These are phyloP conservation scores for Pungitius pungitius DNA, from an alignment of 2,113 vertebrate genomes.

Conservation along the genomic window DNA sequence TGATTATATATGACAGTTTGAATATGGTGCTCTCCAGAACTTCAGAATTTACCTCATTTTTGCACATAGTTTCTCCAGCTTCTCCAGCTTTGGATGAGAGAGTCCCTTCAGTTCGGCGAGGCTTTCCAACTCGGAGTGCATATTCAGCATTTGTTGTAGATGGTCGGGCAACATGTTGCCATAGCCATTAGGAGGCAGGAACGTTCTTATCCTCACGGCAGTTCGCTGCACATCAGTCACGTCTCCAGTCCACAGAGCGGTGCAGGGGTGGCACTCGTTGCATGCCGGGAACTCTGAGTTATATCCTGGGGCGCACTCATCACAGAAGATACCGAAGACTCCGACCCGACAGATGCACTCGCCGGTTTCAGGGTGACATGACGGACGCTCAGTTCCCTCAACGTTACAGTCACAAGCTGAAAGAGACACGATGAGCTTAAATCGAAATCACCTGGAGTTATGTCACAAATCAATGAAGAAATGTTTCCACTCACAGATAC, in stretches of 20 bases:
- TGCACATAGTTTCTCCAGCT: conserved; percentile 75
- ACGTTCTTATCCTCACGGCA: conserved; percentile 67
- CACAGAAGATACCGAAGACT: conserved; percentile 79
- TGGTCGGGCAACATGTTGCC: not conserved
- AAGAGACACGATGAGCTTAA: not conserved
- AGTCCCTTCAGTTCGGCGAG: conserved; percentile 65
- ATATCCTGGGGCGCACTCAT: conserved; percentile 77
- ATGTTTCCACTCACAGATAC: conserved; percentile 76
- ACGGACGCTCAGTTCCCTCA: conserved; percentile 79
- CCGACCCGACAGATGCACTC: conserved; percentile 81
- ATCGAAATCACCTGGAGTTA: not conserved
- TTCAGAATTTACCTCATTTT: conserved; percentile 74
- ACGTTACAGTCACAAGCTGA: conserved; percentile 85
- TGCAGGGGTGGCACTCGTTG: conserved; percentile 83
- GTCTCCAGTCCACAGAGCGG: conserved; percentile 76
- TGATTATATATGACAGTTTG: not conserved
- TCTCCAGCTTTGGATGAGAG: conserved; percentile 57
- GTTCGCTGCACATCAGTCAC: conserved; percentile 74
- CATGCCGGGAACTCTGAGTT: conserved; percentile 83
- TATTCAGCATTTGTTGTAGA: conserved; percentile 72
- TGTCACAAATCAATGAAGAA: not conserved
- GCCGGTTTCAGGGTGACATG: conserved; percentile 84
- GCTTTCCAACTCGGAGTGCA: conserved; percentile 72
- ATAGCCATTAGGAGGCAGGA: conserved; percentile 36
- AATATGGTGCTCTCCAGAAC: not conserved